Conservation (phyloP, 2,888 invertebrate species). For the Catocala fraxini region DNA sequence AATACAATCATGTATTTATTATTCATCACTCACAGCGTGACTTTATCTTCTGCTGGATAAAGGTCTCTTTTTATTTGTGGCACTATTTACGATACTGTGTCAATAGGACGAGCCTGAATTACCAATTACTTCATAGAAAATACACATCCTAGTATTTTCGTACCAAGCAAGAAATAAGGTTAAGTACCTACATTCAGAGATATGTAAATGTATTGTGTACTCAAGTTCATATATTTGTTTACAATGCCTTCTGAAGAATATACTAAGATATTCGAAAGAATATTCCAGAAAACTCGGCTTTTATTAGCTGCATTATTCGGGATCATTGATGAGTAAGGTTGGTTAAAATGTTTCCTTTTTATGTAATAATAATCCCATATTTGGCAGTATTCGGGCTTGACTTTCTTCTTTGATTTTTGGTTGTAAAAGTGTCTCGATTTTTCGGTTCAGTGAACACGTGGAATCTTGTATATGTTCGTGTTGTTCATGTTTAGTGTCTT, state of each 20-base stretch:
- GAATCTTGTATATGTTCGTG: conserved; percentile 10
- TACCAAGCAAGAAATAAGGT: neutral
- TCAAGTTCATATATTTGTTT: conserved; percentile 8
- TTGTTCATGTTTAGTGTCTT: conserved; percentile 1
- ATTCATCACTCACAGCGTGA: too few relatives aligned
- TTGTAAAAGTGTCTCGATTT: conserved; percentile 10
- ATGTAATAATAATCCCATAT: conserved; percentile 35
- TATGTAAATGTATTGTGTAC: neutral
- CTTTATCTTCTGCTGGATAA: too few relatives aligned
- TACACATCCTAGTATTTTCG: neutral
- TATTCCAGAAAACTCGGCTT: conserved; percentile 26
- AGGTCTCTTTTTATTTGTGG: too few relatives aligned
- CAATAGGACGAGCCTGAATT: too few relatives aligned
- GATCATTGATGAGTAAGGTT: conserved; percentile 53
- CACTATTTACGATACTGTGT: too few relatives aligned
- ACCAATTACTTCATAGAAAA: neutral
- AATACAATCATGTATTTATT: too few relatives aligned
- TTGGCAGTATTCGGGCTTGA: conserved; percentile 20
- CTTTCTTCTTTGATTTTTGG: conserved; percentile 16
- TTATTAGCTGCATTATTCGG: conserved; percentile 58
- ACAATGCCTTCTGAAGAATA: neutral
- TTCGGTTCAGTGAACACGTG: conserved; percentile 5
- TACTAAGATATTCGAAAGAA: conserved; percentile 9
- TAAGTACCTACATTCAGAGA: neutral
- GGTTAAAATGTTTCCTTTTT: conserved; percentile 48